Base-by-base conservation (phyloP, 37 sponge, comb jelly and placozoan species). In the Mnemiopsis leidyi region DNA sequence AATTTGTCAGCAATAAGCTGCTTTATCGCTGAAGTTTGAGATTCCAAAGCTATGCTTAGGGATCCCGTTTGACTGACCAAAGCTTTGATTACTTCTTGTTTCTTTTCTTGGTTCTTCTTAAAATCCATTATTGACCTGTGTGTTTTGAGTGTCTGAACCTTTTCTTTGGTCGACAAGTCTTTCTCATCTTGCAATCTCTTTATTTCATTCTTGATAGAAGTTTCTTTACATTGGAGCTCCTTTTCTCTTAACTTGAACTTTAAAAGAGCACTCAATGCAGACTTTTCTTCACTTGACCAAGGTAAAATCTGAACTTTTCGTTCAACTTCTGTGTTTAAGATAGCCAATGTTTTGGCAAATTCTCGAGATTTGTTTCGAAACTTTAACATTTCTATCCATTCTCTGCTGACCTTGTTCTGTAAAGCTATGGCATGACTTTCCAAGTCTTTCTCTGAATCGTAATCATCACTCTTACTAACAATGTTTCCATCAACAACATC, bases 31-130 rank as follows among this genome's bases (percentile, higher is more conserved):
- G 32, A 13, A 18, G 61, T 40, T 26, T 85, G 90, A 40, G 61
- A 35, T 13, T 38, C 40, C 20, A 85, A 26, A 5, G 61, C 90
- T 23, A 23, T 39, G 38, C 39, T 85, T 0, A 85, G 48, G 18
- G 90, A 85, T 18, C 90, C 90, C 23, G 90, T 85, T 85, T 85
- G 90, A 37, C 61, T n/a, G 36, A 85, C 90, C 26, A 85, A 85
- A 25, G 40, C 39, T 40, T 85, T 85, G 9, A 85, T 85, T 1
- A 85, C 48, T 26, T 39, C 61, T 40, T 85, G 90, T 26, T 85
- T 85, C 61, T 38, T 40, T 39, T 85, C 61, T 26, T 39, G 90
- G 39, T 85, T 85, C 26, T 40, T 38, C 24, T 85, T 85, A 61
- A 85, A 85, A 39, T 85, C 90, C 48, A 85, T 85, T 28, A 85